phyloP scores from a whole-genome alignment of 2,797 vertebrate species.

The Phrynocephalus guinanensis region DNA sequence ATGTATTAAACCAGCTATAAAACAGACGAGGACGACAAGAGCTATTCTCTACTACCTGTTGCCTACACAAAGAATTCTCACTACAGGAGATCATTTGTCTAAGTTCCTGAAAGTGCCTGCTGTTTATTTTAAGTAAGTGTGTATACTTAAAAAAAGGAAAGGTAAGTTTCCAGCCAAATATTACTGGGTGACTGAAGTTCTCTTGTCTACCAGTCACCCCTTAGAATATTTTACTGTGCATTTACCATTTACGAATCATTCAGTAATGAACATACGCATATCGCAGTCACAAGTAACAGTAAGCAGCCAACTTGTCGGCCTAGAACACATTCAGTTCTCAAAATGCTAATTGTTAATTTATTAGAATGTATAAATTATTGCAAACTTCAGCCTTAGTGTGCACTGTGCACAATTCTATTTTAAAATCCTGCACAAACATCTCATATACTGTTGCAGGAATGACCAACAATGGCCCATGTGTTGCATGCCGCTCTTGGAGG shows the following conservation, averaged over 20 bases:
- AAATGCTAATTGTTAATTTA: slow-evolving; percentile 15
- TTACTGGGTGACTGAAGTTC: not conserved
- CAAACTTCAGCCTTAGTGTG: not conserved
- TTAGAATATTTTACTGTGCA: slow-evolving; percentile 1
- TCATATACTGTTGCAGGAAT: not conserved
- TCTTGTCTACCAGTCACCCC: slow-evolving; percentile 14
- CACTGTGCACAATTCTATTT: not conserved
- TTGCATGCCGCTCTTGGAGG: not conserved
- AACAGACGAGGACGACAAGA: not conserved
- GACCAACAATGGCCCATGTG: not conserved
- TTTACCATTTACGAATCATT: not conserved
- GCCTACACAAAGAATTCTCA: not conserved
- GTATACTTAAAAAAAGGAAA: not conserved
- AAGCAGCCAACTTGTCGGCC: not conserved
- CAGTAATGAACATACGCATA: not conserved
- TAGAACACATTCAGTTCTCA: not conserved
- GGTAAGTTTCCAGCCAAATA: not conserved
- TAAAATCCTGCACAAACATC: not conserved
- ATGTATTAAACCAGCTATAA: slow-evolving; percentile 14
- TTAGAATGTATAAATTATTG: slow-evolving; percentile 14
- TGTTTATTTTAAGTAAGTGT: not conserved
- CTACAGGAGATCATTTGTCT: slow-evolving; percentile 23
- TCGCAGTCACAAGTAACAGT: slow-evolving; percentile 8
- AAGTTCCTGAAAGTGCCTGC: slow-evolving; percentile 14
- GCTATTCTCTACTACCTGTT: slow-evolving; percentile 2